Evolutionary conservation across 2,888 invertebrate species (phyloP).

Genomic region (Priocnemis perturbator): DNA sequence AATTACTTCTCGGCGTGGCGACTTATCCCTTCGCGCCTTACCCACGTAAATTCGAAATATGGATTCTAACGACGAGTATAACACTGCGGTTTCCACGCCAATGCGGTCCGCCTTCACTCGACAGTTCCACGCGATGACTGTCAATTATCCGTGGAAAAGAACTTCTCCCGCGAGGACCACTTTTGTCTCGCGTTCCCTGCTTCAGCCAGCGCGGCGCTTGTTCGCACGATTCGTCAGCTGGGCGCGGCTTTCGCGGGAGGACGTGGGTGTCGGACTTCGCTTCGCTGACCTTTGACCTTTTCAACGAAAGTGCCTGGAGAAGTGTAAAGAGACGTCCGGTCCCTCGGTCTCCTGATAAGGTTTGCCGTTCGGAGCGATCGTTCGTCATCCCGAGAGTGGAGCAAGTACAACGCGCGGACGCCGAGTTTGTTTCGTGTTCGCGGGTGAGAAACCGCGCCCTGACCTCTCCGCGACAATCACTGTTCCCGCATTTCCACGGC

Average conservation of each 20-base stretch:
- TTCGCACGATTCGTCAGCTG: conserved; percentile 39
- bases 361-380: conserved; percentile 35
- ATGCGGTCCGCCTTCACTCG: neutral
- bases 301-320: neutral
- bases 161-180: conserved; percentile 2
- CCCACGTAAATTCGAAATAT: conserved; percentile 45
- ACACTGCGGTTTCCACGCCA: conserved; percentile 32
- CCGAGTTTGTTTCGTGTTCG: conserved; percentile 8
- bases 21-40: conserved; percentile 30
- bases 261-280: conserved; percentile 33
- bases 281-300: conserved; percentile 28
- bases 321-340: conserved; percentile 24
- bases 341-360: conserved; percentile 33
- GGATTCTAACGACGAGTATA: conserved; percentile 17
- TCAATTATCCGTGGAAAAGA: conserved; percentile 36
- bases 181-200: neutral
- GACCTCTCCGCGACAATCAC: conserved; percentile 18
- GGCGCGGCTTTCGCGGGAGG: conserved; percentile 29
- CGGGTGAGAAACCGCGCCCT: neutral
- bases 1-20: conserved; percentile 36
- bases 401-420: too few species aligned
- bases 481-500: conserved; percentile 42
- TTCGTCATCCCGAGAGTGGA: conserved; percentile 33
- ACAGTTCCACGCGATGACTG: conserved; percentile 24
- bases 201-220: neutral